These are phyloP conservation scores for Epizoanthus fatuus DNA, from an alignment of 92 coral and sea anemone genomes.

Conservation along the genomic window DNA sequence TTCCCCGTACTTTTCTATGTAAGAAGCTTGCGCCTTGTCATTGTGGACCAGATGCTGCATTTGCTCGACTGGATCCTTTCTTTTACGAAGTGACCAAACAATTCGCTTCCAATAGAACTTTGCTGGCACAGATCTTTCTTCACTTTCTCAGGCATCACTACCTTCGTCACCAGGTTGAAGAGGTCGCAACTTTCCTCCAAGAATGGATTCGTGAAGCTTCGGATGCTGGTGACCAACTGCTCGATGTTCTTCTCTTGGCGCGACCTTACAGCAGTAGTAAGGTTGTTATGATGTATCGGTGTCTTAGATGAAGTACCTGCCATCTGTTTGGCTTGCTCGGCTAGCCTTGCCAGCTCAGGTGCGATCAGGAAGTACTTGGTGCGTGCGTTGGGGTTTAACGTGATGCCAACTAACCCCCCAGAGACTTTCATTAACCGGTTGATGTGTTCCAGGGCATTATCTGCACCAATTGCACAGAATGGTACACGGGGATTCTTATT, in stretches of 20 bases:
- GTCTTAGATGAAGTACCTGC: constrained; percentile 15
- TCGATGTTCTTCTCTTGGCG: constrained; percentile 28
- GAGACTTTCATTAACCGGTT: constrained; percentile 70
- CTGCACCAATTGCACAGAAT: constrained; percentile 53
- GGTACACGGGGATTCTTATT: too few relatives aligned
- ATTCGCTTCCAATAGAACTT: not conserved
- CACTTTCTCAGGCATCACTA: constrained; percentile 24
- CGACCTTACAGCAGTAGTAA: constrained; percentile 4
- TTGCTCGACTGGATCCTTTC: too few relatives aligned
- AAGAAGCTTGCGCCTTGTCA: too few relatives aligned
- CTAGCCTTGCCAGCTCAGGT: constrained; percentile 64
- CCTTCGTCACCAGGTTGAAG: constrained; percentile 44
- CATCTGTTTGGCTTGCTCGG: constrained; percentile 57
- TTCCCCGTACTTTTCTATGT: constrained; percentile 21
- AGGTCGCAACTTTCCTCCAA: too few relatives aligned
- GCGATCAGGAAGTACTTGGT: constrained; percentile 71
- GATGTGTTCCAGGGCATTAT: constrained; percentile 57
- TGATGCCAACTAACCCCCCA: constrained; percentile 64
- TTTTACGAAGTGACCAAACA: too few relatives aligned
- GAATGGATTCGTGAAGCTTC: too few relatives aligned
- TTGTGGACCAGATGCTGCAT: too few relatives aligned
- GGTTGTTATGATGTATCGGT: constrained; percentile 16
- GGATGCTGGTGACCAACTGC: not conserved
- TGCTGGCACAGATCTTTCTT: constrained; percentile 53
- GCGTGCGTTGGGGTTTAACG: constrained; percentile 64